Evolutionary conservation across 2,888 invertebrate genomes (phyloP).

Genomic region (Opisthograptis luteolata): DNA sequence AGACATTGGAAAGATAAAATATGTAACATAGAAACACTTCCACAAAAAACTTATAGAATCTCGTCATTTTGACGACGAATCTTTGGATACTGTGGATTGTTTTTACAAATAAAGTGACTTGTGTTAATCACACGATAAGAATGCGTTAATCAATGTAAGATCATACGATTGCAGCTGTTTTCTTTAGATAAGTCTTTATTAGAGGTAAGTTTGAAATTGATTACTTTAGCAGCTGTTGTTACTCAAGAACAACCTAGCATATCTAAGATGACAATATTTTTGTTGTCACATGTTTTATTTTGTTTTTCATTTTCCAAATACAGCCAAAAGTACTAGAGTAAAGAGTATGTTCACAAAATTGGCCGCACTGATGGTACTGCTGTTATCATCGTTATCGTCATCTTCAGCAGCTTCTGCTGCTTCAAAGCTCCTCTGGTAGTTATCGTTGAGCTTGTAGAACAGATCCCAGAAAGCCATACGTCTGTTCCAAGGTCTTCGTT

Average conservation of each 20-base stretch:
- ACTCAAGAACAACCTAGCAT: no score
- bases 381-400: slow-evolving; percentile 10
- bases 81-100: not conserved
- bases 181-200: no score
- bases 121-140: not conserved
- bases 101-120: not conserved
- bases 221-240: no score
- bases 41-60: not conserved
- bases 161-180: no score
- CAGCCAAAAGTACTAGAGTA: slow-evolving; percentile 9
- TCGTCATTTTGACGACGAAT: not conserved
- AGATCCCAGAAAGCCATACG: slow-evolving; percentile 59
- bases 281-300: not conserved
- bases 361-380: not conserved
- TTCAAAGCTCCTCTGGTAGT: slow-evolving; percentile 34
- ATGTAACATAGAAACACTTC: not conserved
- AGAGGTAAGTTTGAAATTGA: no score
- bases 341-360: slow-evolving; percentile 11
- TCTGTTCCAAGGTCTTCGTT: slow-evolving; percentile 43
- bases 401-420: slow-evolving; percentile 17
- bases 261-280: no score
- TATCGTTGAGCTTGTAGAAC: slow-evolving; percentile 45
- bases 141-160: no score
- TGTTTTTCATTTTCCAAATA: not conserved
- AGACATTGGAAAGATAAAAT: slow-evolving; percentile 42